Conservation (phyloP, 2,113 vertebrate species). For the Chaetodon auriga region DNA sequence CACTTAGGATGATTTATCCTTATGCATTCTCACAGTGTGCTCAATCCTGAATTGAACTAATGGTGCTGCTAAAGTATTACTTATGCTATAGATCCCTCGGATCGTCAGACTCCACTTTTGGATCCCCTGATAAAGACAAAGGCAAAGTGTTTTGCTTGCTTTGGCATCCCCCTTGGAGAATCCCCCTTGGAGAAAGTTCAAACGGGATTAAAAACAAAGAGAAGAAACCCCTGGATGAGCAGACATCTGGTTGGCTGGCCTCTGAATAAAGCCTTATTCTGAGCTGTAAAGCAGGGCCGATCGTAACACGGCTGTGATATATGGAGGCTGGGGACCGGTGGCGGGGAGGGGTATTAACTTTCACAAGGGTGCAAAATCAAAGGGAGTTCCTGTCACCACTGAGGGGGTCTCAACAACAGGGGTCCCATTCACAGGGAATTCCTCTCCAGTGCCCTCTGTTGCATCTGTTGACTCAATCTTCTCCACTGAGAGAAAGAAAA, state of each 20-base stretch:
- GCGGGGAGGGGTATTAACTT: conserved; percentile 82
- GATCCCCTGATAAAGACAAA: conserved; percentile 47
- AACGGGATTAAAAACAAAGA: conserved; percentile 76
- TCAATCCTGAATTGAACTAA: neutral
- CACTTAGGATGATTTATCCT: fast-evolving
- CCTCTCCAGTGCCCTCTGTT: conserved; percentile 75
- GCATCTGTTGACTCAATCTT: conserved; percentile 85
- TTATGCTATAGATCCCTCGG: neutral
- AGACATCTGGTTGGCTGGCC: conserved; percentile 82
- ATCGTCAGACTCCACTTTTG: conserved; percentile 15
- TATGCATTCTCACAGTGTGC: neutral
- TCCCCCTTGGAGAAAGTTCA: conserved; percentile 73
- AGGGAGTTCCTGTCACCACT: conserved; percentile 83
- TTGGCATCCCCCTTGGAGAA: conserved; percentile 57
- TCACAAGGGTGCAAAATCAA: conserved; percentile 88
- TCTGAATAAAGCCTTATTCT: conserved; percentile 80
- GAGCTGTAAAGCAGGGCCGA: conserved; percentile 74
- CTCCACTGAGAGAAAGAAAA: conserved; percentile 80
- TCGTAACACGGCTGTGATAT: conserved; percentile 82
- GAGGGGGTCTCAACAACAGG: conserved; percentile 83
- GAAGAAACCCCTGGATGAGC: conserved; percentile 79
- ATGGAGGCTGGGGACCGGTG: conserved; percentile 66
- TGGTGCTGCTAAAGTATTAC: neutral
- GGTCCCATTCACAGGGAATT: conserved; percentile 83
- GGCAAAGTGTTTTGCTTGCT: conserved; percentile 51